Percentiles rank a stretch among this genome's conserved stretches.
These are phyloP conservation scores for Eutrigla gurnardus DNA, from an alignment of 2,797 vertebrate genomes.

Conservation along the genomic window DNA sequence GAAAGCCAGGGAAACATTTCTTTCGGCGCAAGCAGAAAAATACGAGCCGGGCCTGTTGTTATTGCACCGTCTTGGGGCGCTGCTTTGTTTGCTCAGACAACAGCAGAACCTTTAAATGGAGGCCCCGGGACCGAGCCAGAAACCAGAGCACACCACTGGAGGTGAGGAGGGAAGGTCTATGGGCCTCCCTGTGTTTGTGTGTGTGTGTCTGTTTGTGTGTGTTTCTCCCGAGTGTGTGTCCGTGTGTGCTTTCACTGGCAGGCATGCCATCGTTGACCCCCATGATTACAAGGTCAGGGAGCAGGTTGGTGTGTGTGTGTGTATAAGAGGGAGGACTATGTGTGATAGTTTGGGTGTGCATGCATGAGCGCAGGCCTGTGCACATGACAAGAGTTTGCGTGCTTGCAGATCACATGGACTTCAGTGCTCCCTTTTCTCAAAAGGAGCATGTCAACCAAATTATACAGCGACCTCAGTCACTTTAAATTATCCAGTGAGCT, in stretches of 20 bases:
- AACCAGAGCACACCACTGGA: conserved; percentile 76
- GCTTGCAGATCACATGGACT: conserved; percentile 63
- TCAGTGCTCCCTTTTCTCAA: conserved; percentile 49
- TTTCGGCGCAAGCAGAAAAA: conserved; percentile 84
- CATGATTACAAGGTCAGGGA: conserved; percentile 77
- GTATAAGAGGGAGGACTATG: conserved; percentile 9
- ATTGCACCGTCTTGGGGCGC: conserved; percentile 75
- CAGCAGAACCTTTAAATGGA: conserved; percentile 82
- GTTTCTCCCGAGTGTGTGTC: conserved; percentile 45
- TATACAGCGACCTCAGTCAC: conserved; percentile 41
- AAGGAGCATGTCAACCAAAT: conserved; percentile 52
- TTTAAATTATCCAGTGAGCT: conserved; percentile 45
- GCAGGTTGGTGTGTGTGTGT: conserved; percentile 51
- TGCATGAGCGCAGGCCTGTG: conserved; percentile 28
- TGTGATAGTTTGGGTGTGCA: conserved; percentile 33
- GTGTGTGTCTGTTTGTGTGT: conserved; percentile 55
- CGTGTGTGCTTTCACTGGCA: conserved; percentile 61
- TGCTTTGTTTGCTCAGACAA: conserved; percentile 86
- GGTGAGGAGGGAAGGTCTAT: conserved; percentile 74
- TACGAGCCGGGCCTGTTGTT: conserved; percentile 80
- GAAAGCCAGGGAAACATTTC: conserved; percentile 84
- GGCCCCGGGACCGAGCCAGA: conserved; percentile 71
- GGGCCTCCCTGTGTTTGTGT: conserved; percentile 62
- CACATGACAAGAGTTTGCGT: conserved; percentile 47
- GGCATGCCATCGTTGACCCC: conserved; percentile 77